phyloP scores from a whole-genome alignment of 2,797 vertebrate species.

The Sitta carolinensis region DNA sequence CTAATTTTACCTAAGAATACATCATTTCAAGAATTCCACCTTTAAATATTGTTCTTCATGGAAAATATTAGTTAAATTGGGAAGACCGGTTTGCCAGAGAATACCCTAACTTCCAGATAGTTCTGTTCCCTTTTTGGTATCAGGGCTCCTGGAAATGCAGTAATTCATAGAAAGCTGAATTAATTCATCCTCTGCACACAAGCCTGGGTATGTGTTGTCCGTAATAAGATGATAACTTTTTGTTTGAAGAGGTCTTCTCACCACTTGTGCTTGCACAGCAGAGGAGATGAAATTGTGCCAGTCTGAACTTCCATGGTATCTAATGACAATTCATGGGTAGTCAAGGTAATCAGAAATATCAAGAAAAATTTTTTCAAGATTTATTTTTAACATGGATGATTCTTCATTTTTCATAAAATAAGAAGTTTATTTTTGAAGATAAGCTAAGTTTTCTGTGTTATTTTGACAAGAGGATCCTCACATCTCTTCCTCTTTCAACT shows the following conservation, averaged over 20 bases:
- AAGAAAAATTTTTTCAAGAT: not conserved
- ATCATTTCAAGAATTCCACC: not conserved
- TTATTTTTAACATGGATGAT: not conserved
- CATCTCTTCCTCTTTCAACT: not conserved
- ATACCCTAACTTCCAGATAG: not conserved
- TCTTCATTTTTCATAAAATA: not conserved
- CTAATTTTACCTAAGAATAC: not conserved
- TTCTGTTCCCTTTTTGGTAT: not conserved
- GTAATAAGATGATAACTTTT: not conserved
- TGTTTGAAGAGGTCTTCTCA: not conserved
- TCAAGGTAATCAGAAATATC: not conserved
- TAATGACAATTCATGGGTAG: not conserved
- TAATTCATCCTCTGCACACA: not conserved
- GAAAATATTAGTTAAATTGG: not conserved
- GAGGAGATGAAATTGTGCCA: not conserved
- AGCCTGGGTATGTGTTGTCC: not conserved
- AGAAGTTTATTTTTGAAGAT: not conserved
- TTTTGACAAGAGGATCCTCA: not conserved
- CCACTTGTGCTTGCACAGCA: not conserved
- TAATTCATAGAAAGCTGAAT: not conserved
- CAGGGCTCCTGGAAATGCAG: rapidly evolving
- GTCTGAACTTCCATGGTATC: not conserved
- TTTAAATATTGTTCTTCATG: not conserved
- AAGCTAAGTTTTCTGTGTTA: not conserved
- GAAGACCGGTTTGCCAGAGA: not conserved